Percentiles rank a stretch among this genome's conserved stretches.
These are phyloP conservation scores for Athene noctua DNA, from an alignment of 2,113 vertebrate genomes.

Conservation along the genomic window DNA sequence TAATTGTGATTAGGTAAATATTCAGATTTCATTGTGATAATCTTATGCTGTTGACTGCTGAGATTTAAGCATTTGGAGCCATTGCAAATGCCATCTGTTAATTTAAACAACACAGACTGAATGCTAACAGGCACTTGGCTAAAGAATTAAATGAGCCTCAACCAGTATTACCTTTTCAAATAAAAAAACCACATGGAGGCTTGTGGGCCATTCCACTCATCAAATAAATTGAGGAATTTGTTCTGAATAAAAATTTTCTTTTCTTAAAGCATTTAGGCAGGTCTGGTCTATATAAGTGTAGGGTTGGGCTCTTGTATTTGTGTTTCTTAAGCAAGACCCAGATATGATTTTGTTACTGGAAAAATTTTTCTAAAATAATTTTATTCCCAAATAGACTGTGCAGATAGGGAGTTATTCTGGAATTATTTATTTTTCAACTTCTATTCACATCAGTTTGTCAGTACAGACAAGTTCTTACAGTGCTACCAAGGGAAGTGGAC, in stretches of 20 bases:
- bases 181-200: background rate
- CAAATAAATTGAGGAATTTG: background rate
- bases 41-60: background rate
- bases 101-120: background rate
- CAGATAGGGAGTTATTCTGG: background rate
- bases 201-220: background rate
- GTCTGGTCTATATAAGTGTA: background rate
- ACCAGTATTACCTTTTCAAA: background rate
- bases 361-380: background rate
- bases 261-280: conserved; percentile 6
- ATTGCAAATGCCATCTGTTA: background rate
- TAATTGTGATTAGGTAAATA: background rate
- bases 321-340: background rate
- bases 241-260: conserved; percentile 30
- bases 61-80: background rate
- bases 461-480: background rate
- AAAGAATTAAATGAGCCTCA: background rate
- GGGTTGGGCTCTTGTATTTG: background rate
- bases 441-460: background rate
- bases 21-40: conserved; percentile 21
- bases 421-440: background rate
- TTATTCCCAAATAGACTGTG: background rate
- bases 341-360: background rate
- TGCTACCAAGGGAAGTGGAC: background rate
- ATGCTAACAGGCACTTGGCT: background rate